Evolutionary conservation across 2,888 invertebrate genomes (phyloP), one percentile per base, ranked within the genome.

Genomic region (Xestobium rufovillosum): DNA sequence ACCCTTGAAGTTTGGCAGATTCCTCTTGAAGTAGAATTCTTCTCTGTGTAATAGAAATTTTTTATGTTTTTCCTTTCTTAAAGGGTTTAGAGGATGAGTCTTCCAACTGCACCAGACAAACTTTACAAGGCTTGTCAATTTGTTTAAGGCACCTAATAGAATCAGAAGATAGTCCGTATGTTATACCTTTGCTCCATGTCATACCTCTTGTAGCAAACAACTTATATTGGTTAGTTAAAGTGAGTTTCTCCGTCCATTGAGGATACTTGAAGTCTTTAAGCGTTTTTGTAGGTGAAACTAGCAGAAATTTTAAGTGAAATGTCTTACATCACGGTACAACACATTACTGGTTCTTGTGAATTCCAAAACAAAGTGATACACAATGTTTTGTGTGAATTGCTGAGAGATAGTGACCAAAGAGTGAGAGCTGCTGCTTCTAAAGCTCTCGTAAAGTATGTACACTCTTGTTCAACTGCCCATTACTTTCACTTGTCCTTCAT

Each of bases 171-270:
- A 75, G 75, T 64, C 51, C 64, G 2, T 53, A 71, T 8, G 66
- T 78, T 3, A 60, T 76, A 11, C 67, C 73, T 9, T 60, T 81
- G 3, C 61, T 89, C 28, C 72, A 77, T 42, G 64, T 71, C 12
- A 63, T 89, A 3, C 72, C 83, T 6, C 63, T 66, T 14, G 69
- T 86, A 2, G 76, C 78, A 37, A 67, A 69, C 26, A 87, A 87
- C 61, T 76, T 80, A 0, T 91, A 91, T 62, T 91, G 90, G 84
- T 68, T 91, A 32, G 83, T 90, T 30, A 83, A 83, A 69, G 83
- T 88, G 47, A 68, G 69, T 45, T 16, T 4, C n/a, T 16, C 19
- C 2, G 12, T 8, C 10, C 8, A 10, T 31, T 13, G 10, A 48
- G 65, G 3, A 69, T 13, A 31, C 14, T 4, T 27, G 14, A 17